Percentiles rank a stretch among this genome's conserved stretches.
Evolutionary conservation across 2,113 vertebrate species (phyloP).

Genomic region (Alligator sinensis): DNA sequence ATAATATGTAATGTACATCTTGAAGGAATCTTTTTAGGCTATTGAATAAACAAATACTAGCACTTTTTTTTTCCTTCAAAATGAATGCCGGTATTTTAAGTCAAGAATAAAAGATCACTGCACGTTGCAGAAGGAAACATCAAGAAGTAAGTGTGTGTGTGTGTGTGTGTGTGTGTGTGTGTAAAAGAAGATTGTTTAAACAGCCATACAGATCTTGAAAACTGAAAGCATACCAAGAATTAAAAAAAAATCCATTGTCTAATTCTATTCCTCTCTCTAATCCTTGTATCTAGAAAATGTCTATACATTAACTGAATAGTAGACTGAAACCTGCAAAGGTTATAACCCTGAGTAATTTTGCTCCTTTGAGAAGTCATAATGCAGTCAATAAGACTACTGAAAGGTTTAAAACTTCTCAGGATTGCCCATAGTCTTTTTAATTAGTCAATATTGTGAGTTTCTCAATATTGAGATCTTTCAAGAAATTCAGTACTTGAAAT

Average conservation of each 20-base stretch:
- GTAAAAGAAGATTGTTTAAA: background rate
- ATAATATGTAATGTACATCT: background rate
- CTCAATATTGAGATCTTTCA: accelerated
- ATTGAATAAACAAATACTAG: background rate
- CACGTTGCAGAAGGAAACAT: background rate
- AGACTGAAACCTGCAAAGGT: background rate
- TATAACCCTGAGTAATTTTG: background rate
- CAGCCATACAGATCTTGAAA: background rate
- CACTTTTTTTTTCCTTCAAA: background rate
- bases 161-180: background rate
- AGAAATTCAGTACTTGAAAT: background rate
- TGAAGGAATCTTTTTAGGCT: background rate
- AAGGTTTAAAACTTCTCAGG: background rate
- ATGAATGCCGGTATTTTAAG: background rate
- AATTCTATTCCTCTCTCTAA: background rate
- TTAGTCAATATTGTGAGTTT: background rate
- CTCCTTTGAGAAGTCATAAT: background rate
- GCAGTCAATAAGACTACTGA: background rate
- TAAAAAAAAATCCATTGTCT: background rate
- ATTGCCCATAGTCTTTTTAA: background rate
- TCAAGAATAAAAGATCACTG: background rate
- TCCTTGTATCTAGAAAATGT: background rate
- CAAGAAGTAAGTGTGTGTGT: accelerated
- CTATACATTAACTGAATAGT: background rate
- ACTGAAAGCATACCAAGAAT: background rate